Conservation (phyloP, 2,888 invertebrate species). For the Pristionchus entomophagus region DNA sequence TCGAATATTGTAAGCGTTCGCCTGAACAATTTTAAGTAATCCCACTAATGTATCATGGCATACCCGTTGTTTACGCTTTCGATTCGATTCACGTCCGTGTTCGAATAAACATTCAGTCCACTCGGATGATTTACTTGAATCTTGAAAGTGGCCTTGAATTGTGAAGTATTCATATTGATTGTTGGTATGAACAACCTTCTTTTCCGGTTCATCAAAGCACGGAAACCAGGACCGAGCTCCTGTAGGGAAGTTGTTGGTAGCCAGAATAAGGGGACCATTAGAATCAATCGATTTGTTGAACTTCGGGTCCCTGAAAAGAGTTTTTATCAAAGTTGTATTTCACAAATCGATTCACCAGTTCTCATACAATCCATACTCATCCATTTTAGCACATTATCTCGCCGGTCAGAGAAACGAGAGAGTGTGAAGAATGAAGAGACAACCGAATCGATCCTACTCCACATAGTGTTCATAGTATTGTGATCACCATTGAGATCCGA, state of each 20-base stretch:
- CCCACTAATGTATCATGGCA: too few relatives aligned
- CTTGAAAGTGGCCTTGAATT: not conserved
- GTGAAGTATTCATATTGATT: not conserved
- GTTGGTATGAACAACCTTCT: not conserved
- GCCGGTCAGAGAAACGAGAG: not conserved
- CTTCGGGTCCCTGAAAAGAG: not conserved
- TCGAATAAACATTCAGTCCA: not conserved
- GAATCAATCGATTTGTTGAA: not conserved
- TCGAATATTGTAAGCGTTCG: too few relatives aligned
- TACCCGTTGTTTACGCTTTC: not conserved
- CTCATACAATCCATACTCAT: not conserved
- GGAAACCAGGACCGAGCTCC: not conserved
- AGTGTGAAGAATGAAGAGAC: too few relatives aligned
- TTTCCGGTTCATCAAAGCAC: too few relatives aligned
- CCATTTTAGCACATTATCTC: not conserved
- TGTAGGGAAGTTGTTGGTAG: not conserved
- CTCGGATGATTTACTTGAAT: not conserved
- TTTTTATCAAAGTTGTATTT: too few relatives aligned
- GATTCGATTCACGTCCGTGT: not conserved
- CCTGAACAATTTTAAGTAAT: too few relatives aligned
- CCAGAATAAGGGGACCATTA: not conserved
- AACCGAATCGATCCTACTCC: not conserved
- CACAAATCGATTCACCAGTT: not conserved
- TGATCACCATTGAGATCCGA: not conserved
- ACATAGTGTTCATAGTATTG: not conserved